phyloP scores from a whole-genome alignment of 2,888 invertebrate genomes.

The Micoletzkya japonica region DNA sequence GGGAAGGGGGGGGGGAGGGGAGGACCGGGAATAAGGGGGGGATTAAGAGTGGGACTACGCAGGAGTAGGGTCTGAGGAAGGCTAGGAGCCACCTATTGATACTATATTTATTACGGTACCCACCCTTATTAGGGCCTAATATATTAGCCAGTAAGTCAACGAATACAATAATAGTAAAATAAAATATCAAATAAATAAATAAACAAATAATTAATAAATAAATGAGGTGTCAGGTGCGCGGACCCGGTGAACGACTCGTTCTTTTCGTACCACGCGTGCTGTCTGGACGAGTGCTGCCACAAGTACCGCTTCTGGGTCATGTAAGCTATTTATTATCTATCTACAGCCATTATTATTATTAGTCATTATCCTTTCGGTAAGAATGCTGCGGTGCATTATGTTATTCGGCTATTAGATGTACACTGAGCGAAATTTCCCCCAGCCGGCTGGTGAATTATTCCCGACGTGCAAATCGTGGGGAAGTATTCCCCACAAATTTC shows the following conservation, averaged over 20 bases:
- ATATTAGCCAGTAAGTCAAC: not conserved
- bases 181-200: not conserved
- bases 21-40: not conserved
- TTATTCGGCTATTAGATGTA: no score
- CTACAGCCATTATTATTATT: no score
- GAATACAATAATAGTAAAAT: not conserved
- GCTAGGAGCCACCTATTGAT: not conserved
- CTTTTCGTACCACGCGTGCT: conserved; percentile 44
- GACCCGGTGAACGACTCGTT: conserved; percentile 41
- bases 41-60: not conserved
- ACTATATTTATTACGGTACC: no score
- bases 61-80: not conserved
- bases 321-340: conserved; percentile 33
- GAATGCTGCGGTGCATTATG: no score
- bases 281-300: conserved; percentile 44
- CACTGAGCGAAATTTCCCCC: no score
- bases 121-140: no score
- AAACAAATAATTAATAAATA: not conserved
- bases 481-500: no score
- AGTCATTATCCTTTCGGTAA: no score
- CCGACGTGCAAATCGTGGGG: no score
- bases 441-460: no score
- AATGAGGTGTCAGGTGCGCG: conserved; percentile 40
- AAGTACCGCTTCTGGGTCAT: conserved; percentile 45
- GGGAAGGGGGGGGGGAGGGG: not conserved